A percentile compares a stretch with the other conserved stretches of the same genome.
Evolutionary conservation across 2,888 invertebrate species (phyloP).

Genomic region (Tetragonula carbonaria): DNA sequence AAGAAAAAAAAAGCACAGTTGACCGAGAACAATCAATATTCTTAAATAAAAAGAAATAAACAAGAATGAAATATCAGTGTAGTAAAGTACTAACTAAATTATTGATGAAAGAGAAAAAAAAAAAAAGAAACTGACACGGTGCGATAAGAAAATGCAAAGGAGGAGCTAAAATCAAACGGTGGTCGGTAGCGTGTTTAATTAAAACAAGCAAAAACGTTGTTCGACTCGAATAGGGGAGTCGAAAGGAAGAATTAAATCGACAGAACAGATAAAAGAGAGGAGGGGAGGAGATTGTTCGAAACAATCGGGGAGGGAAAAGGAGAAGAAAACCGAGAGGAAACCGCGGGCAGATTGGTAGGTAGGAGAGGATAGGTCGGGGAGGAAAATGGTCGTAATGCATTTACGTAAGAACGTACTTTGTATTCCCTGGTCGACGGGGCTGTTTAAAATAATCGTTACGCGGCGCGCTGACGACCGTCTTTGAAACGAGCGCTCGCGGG

Average conservation of each 20-base stretch:
- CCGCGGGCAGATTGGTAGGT: background rate
- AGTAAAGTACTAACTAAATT: background rate
- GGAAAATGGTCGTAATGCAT: slow-evolving; percentile 60
- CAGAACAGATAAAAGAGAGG: too few relatives aligned
- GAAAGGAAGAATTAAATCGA: background rate
- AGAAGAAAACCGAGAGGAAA: background rate
- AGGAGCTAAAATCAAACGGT: background rate
- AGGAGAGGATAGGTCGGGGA: slow-evolving; percentile 17
- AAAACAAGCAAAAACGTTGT: background rate
- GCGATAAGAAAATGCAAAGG: background rate
- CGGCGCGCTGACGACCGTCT: slow-evolving; percentile 60
- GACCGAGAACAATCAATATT: background rate
- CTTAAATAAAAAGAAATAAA: background rate
- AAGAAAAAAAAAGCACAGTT: background rate
- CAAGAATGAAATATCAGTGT: background rate
- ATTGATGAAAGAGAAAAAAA: background rate
- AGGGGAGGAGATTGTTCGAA: background rate
- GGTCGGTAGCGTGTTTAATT: background rate
- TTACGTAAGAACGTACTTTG: slow-evolving; percentile 81
- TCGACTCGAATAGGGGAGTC: background rate
- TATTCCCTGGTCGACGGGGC: slow-evolving; percentile 77
- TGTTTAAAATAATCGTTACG: slow-evolving; percentile 81
- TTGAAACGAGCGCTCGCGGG: slow-evolving; percentile 59
- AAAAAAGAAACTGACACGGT: background rate
- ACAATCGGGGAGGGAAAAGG: background rate